Evolutionary conservation across 2,797 vertebrate genomes (phyloP).

Genomic region (Tragopan temminckii): DNA sequence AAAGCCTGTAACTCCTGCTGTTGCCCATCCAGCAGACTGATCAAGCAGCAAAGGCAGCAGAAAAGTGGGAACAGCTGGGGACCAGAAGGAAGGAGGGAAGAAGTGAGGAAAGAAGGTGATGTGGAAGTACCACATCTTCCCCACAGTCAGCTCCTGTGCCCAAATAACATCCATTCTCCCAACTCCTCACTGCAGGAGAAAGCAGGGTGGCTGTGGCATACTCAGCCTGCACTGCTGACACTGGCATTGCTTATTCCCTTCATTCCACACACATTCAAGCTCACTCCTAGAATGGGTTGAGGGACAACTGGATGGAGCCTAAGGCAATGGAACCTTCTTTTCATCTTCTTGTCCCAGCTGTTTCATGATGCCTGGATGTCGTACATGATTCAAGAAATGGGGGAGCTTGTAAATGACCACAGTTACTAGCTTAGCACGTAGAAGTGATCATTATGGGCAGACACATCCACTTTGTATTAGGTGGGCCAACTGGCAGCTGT

Average conservation of each 20-base stretch:
- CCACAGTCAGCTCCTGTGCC: not conserved
- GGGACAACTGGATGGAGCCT: not conserved
- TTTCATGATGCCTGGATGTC: not conserved
- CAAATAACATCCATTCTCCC: not conserved
- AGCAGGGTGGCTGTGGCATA: not conserved
- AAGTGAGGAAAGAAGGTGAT: not conserved
- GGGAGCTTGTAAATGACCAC: not conserved
- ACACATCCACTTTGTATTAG: not conserved
- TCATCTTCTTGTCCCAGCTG: not conserved
- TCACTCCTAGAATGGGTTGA: not conserved
- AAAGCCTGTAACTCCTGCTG: not conserved
- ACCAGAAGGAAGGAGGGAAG: not conserved
- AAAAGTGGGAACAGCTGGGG: not conserved
- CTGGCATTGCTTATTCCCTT: not conserved
- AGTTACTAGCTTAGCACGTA: not conserved
- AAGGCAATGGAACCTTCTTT: not conserved
- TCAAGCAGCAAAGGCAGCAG: not conserved
- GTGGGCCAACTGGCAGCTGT: not conserved
- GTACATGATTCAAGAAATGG: not conserved
- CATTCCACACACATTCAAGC: not conserved
- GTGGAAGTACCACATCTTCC: not conserved
- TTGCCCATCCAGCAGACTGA: not conserved
- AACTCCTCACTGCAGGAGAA: not conserved
- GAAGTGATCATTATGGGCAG: not conserved
- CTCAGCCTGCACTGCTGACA: not conserved